Evolutionary conservation across 1,140 invertebrate genomes (phyloP), one percentile per base, ranked within the genome.

Genomic region (Atta cephalotes): DNA sequence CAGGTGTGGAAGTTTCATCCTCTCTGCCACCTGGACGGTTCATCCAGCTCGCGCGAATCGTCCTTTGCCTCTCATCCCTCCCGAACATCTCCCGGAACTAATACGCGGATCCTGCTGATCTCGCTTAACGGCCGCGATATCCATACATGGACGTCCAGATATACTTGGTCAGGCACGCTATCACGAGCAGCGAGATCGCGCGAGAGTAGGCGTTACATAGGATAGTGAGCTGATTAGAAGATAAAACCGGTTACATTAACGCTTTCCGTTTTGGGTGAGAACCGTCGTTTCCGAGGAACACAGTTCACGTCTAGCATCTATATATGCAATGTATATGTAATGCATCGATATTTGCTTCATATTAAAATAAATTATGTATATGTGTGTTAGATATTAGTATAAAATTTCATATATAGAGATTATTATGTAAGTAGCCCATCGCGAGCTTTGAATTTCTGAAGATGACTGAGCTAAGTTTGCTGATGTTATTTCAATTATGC

Each of bases 401-500:
- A 51, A 65, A 25, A 18, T 68, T 16, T 7, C n/a, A 51, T 21
- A 76, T 16, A 16, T 25, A 18, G 70, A 49, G 18, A 31, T 71
- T 53, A 62, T 45, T 56, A 28, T 12, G 39, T 35, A 14, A 21
- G 39, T 72, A 45, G 63, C 14, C 10, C 3, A 16, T 66, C 56
- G 56, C 25, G 18, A 62, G 18, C 18, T 51, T 68, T 25, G 68
- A 72, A 74, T 49, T 21, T 74, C 18, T n/a, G 25, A 74, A 49
- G 70, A 35, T 25, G 28, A 4, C 16, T 25, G 51, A 16, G 10
- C 12, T 31, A 56, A 39, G 14, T 35, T 35, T 56, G 56, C 56
- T 84, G 80, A 84, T 76, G 51, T 82, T 82, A 74, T 74, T 76
- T 84, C 72, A 74, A 63, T 84, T 62, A 84, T 84, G 80, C 80